These are phyloP conservation scores for Eupithecia subumbrata DNA, from an alignment of 2,888 invertebrate species.

Conservation along the genomic window DNA sequence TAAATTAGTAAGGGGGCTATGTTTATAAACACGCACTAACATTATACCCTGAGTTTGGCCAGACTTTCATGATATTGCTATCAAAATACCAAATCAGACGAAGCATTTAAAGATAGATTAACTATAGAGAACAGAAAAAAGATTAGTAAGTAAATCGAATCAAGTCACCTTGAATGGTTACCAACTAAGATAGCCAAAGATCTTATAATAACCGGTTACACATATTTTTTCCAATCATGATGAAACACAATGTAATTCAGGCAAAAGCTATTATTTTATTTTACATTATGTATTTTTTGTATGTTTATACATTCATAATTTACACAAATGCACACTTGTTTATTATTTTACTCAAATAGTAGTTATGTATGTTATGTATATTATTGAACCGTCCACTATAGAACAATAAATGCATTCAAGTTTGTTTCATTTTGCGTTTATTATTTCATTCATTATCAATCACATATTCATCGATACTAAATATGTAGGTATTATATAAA, in stretches of 20 bases:
- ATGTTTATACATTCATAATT: conserved; percentile 11
- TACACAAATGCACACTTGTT: conserved; percentile 2
- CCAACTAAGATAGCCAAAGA: conserved; percentile 45
- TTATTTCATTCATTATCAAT: conserved; percentile 19
- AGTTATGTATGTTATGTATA: conserved; percentile 21
- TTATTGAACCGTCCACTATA: conserved; percentile 39
- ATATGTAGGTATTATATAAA: no score
- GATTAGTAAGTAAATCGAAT: background rate
- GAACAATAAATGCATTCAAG: conserved; percentile 41
- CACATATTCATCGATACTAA: no score
- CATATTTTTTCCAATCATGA: background rate
- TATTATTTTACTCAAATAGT: conserved; percentile 8
- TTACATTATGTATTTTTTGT: background rate
- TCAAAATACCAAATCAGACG: background rate
- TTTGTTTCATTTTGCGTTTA: conserved; percentile 35
- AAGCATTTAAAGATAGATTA: background rate
- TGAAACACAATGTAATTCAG: background rate
- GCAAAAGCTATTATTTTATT: background rate
- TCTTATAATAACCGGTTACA: conserved; percentile 26
- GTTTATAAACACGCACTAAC: no score
- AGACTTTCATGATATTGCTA: background rate
- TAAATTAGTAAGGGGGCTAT: no score
- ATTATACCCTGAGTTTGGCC: no score
- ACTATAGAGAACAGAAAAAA: background rate
- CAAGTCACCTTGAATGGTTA: conserved; percentile 30